A percentile compares a stretch with the other conserved stretches of the same genome.
Conservation (phyloP, 2,797 vertebrate genomes). For the Karalla daura region DNA sequence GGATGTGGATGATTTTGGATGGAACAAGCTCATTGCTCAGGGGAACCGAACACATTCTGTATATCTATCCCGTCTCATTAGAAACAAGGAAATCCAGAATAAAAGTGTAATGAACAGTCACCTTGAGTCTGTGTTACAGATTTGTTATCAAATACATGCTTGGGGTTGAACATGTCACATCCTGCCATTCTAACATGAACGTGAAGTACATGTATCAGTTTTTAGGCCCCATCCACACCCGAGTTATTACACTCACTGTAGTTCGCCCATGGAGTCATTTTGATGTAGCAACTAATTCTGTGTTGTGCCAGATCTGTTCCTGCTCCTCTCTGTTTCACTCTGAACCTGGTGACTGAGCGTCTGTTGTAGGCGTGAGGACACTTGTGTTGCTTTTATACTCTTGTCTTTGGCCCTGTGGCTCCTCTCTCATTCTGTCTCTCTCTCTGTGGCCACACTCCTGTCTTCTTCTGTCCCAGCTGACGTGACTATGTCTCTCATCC, state of each 20-base stretch:
- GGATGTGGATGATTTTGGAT: too few species aligned
- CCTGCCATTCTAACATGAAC: slow-evolving; percentile 27
- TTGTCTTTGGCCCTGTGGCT: slow-evolving; percentile 22
- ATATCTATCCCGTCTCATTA: not conserved
- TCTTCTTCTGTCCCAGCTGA: slow-evolving; percentile 46
- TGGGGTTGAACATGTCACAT: slow-evolving; percentile 11
- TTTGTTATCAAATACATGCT: slow-evolving; percentile 4
- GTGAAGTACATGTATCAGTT: not conserved
- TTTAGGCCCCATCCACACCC: not conserved
- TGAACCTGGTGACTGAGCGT: slow-evolving; percentile 17
- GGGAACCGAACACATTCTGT: too few species aligned
- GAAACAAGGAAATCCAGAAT: slow-evolving; percentile 1
- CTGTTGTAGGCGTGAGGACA: slow-evolving; percentile 11
- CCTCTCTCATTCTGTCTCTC: slow-evolving; percentile 14
- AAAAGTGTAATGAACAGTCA: not conserved
- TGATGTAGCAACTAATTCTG: slow-evolving; percentile 6
- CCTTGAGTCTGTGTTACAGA: too few species aligned
- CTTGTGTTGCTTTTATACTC: slow-evolving; percentile 18
- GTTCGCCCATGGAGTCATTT: not conserved
- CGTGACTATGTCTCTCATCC: slow-evolving; percentile 84
- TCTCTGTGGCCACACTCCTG: not conserved
- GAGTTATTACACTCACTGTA: slow-evolving; percentile 16
- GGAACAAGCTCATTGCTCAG: too few species aligned
- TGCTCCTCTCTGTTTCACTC: slow-evolving; percentile 22
- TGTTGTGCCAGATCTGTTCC: slow-evolving; percentile 1